Percentiles rank a stretch among this genome's conserved stretches.
These are phyloP conservation scores for Ennomos quercinarius DNA, from an alignment of 2,888 invertebrate species.

Conservation along the genomic window DNA sequence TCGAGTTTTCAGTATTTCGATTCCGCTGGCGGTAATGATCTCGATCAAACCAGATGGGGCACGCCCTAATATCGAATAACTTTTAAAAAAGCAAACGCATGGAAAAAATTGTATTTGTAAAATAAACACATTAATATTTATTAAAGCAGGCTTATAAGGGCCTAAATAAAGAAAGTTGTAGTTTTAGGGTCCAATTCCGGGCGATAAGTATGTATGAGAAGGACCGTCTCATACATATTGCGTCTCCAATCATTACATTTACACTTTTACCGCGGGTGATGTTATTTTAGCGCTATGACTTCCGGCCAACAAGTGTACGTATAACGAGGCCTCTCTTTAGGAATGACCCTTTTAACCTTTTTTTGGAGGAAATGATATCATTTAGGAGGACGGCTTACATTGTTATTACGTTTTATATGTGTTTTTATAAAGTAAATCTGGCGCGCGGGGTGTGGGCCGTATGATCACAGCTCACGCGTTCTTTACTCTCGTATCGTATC, in stretches of 20 bases:
- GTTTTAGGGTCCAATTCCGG: constrained; percentile 19
- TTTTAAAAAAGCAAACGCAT: no score
- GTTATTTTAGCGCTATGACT: constrained; percentile 54
- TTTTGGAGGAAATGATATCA: constrained; percentile 62
- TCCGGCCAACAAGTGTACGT: constrained; percentile 55
- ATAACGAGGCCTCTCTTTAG: constrained; percentile 58
- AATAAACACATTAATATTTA: constrained; percentile 20
- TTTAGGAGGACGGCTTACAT: constrained; percentile 56
- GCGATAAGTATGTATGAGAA: constrained; percentile 29
- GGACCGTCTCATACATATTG: constrained; percentile 24
- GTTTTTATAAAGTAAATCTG: constrained; percentile 47
- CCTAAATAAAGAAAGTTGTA: constrained; percentile 26
- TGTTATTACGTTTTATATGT: constrained; percentile 59
- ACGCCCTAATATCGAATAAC: no score
- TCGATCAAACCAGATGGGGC: no score
- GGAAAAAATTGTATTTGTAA: neutral
- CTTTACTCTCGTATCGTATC: constrained; percentile 4
- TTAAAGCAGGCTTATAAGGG: constrained; percentile 3
- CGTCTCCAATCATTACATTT: constrained; percentile 41
- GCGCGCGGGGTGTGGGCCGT: constrained; percentile 18
- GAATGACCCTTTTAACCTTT: constrained; percentile 63
- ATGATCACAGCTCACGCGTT: constrained; percentile 11
- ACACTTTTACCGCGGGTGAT: constrained; percentile 41
- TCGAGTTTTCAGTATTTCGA: no score
- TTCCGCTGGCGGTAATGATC: no score